Base-by-base conservation (phyloP, 2,797 vertebrate genomes). In the Aythya fuligula region DNA sequence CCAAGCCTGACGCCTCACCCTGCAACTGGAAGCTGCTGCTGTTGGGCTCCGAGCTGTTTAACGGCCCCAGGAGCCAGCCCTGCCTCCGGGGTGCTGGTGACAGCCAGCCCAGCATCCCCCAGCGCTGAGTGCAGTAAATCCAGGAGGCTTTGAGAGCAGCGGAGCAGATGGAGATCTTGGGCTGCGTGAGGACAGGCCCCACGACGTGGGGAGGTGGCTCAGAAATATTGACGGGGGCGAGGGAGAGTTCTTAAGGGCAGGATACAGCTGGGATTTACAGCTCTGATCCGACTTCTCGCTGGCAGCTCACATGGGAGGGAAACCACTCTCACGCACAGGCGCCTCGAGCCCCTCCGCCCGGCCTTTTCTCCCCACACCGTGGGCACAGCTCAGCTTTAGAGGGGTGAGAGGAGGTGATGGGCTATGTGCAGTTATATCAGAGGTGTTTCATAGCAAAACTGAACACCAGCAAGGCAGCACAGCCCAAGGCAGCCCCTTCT, bases 151-250 rank as follows among this genome's bases (percentile, higher is more conserved):
- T 93, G 17, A 67, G 90, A 83, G 87, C 60, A 6, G 83, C 34
- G 1, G 94, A 97, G 94, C 95, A 97, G 96, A 95, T 95, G 95
- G 95, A 88, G 90, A 69, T 74, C 91, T 89, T 71, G 73, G 93
- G 95, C 89, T 96, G 89, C 34, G 8, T 71, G 85, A 97, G 94
- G 94, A 96, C 94, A 97, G 91, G 83, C 87, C 90, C 81, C 74
- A 7, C 34, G 54, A 9, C 70, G 30, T 34, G 53, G 96, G 94
- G 94, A 93, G 88, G 39, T 87, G 86, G 95, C 92, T 94, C 86
- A 84, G 89, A 71, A 87, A 89, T 30, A 51, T 20, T 25, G 47
- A 27, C 49, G 49, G 93, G 90, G 77, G 71, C 71, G 58, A 94
- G 89, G 82, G 90, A 73, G 84, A 73, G 75, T 62, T 88, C 92